These are phyloP conservation scores for Venustaconcha ellipsiformis DNA, from an alignment of 1,140 invertebrate genomes.

Conservation along the genomic window DNA sequence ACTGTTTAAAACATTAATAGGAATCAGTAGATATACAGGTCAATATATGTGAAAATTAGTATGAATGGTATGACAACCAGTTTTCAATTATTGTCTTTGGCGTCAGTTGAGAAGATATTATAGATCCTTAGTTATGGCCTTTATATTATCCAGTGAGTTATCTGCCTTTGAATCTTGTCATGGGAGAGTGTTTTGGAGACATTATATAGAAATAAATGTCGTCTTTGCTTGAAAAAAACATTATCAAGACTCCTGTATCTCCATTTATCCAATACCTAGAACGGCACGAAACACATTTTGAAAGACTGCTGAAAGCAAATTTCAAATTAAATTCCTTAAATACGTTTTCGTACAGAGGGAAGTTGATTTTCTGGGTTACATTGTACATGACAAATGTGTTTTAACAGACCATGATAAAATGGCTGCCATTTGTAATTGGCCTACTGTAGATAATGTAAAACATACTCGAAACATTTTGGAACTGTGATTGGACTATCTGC, in stretches of 20 bases:
- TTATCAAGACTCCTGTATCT: background rate
- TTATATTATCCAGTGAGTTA: background rate
- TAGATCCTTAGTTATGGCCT: background rate
- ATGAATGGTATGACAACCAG: too few species aligned
- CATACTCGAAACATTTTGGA: constrained; percentile 2
- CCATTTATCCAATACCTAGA: background rate
- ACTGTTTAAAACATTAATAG: too few species aligned
- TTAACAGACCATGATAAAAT: constrained; percentile 4
- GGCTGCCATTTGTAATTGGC: background rate
- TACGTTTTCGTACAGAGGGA: constrained; percentile 1
- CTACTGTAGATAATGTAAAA: constrained; percentile 3
- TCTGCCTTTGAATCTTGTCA: background rate
- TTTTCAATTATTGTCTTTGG: too few species aligned
- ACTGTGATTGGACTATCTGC: constrained; percentile 7
- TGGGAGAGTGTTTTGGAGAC: background rate
- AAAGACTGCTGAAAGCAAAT: background rate
- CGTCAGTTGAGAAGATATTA: too few species aligned
- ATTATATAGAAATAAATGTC: background rate
- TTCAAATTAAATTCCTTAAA: constrained; percentile 3
- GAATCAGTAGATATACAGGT: too few species aligned
- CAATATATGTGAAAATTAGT: too few species aligned
- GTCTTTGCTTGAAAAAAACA: constrained; percentile 5
- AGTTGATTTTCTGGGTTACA: constrained; percentile 7
- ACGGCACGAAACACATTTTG: background rate
- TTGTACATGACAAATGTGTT: constrained; percentile 3